Evolutionary conservation across 1,140 invertebrate genomes (phyloP).

Genomic region (Apocrypta bakeri): DNA sequence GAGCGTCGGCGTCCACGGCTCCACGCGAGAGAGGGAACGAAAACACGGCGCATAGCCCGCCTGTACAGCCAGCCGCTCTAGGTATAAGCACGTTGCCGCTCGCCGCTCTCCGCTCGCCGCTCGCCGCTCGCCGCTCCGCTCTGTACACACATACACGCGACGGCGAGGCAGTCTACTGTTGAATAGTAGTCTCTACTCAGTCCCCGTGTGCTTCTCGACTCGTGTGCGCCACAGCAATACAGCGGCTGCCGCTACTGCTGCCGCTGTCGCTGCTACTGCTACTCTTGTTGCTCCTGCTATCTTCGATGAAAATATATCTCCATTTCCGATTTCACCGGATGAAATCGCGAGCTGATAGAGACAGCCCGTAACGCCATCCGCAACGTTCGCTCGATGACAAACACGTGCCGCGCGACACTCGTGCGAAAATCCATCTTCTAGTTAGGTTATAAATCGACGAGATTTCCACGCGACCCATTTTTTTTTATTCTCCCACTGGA

Average conservation of each 20-base stretch:
- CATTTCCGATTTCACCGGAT: not conserved
- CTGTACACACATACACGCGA: constrained; percentile 17
- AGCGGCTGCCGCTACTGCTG: too few relatives aligned
- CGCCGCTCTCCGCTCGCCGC: too few relatives aligned
- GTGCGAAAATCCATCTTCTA: too few relatives aligned
- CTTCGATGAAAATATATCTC: not conserved
- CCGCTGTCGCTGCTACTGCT: not conserved
- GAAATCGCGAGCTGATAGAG: not conserved
- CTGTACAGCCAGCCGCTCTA: not conserved
- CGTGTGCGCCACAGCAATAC: too few relatives aligned
- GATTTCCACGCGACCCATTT: too few relatives aligned
- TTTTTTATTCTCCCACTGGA: too few relatives aligned
- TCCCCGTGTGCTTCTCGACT: not conserved
- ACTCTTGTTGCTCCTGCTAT: not conserved
- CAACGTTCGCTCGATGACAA: not conserved
- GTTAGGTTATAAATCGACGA: too few relatives aligned
- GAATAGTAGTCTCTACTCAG: not conserved
- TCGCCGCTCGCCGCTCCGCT: constrained; percentile 14
- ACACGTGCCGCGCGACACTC: not conserved
- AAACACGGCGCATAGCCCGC: constrained; percentile 34
- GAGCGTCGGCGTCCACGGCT: not conserved
- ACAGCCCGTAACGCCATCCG: not conserved
- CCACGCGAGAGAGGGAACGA: constrained; percentile 7
- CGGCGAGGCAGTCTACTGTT: too few relatives aligned
- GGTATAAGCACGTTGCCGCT: not conserved